Percentiles rank a stretch among this genome's conserved stretches.
Evolutionary conservation across 1,140 invertebrate species (phyloP).

Genomic region (Pinna nobilis): DNA sequence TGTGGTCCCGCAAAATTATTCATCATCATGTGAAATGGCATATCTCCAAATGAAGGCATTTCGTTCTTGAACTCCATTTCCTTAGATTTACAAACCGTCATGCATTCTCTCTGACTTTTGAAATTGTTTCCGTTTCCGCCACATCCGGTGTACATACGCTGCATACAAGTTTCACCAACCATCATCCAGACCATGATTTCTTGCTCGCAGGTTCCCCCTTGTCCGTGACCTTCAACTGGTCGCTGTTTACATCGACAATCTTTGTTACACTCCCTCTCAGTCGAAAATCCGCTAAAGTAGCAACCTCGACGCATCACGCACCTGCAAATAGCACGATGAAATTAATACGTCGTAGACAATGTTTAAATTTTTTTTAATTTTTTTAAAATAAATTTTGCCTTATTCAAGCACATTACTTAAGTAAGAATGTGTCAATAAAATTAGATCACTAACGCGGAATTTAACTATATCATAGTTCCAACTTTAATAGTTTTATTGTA

Average conservation of each 20-base stretch:
- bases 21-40: no score
- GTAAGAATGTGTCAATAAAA: no score
- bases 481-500: no score
- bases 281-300: background rate
- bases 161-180: slow-evolving; percentile 28
- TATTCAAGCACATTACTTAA: no score
- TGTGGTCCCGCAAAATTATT: no score
- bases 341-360: no score
- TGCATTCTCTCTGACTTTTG: slow-evolving; percentile 40
- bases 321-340: no score
- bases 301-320: slow-evolving; percentile 1
- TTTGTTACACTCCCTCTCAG: slow-evolving; percentile 7
- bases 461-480: no score
- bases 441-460: no score
- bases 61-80: slow-evolving; percentile 6
- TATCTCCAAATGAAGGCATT: background rate
- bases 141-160: slow-evolving; percentile 46
- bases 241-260: slow-evolving; percentile 3
- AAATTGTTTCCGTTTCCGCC: slow-evolving; percentile 52
- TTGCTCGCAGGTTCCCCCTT: slow-evolving; percentile 9
- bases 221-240: background rate
- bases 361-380: no score
- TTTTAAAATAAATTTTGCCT: no score
- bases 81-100: background rate
- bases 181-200: slow-evolving; percentile 10